phyloP scores from a whole-genome alignment of 2,113 vertebrate species.

The Cheirogaleus medius region DNA sequence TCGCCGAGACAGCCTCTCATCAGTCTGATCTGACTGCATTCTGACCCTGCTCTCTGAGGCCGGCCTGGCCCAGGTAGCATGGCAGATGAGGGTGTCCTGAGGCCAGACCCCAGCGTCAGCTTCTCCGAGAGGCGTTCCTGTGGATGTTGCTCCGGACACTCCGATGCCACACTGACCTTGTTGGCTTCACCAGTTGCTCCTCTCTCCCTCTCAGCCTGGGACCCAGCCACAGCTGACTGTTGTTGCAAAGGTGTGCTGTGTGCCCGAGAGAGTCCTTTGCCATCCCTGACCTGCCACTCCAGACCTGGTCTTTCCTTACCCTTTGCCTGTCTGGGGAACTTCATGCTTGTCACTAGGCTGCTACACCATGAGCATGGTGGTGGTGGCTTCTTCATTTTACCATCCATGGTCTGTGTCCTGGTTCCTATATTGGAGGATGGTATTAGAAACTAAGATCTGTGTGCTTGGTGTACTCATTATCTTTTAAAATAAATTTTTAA shows the following conservation, averaged over 20 bases:
- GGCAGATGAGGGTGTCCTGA: not conserved
- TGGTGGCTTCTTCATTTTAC: not conserved
- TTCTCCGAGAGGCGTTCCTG: not conserved
- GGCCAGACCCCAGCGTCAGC: not conserved
- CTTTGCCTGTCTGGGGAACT: not conserved
- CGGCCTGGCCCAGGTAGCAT: not conserved
- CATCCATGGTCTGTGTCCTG: too few relatives aligned
- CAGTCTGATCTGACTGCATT: too few relatives aligned
- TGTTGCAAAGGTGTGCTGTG: not conserved
- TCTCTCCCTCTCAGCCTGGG: not conserved
- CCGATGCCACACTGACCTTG: not conserved
- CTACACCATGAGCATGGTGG: too few relatives aligned
- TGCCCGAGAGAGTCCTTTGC: not conserved
- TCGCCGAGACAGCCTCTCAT: not conserved
- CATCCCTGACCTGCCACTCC: not conserved
- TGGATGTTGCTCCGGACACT: not conserved
- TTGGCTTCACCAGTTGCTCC: not conserved
- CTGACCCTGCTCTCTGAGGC: not conserved
- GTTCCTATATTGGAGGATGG: not conserved
- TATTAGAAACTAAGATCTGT: not conserved
- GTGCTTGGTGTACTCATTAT: fast-evolving
- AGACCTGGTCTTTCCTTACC: not conserved
- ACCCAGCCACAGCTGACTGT: not conserved
- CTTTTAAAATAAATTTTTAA: not conserved
- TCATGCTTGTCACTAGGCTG: not conserved